Conservation (phyloP, 2,113 vertebrate genomes). For the Oryctolagus cuniculus region mOryCun1.1 NC_091442.1:95070001-95070500, state of each 20-base stretch:
- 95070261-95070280: neutral
- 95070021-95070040: neutral
- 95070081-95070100: neutral
- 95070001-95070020: constrained; percentile 3
- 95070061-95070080: constrained; percentile 15
- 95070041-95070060: neutral
- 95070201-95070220: neutral
- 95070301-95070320: neutral
- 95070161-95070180: neutral
- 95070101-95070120: constrained; percentile 7
- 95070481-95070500: neutral
- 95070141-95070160: constrained; percentile 8
- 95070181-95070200: neutral
- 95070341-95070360: constrained; percentile 33
- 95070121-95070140: neutral
- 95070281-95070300: constrained; percentile 12
- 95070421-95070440: neutral
- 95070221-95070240: neutral
- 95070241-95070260: neutral
- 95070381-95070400: neutral
- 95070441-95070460: constrained; percentile 32
- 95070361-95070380: constrained; percentile 17
- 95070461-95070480: constrained; percentile 46
- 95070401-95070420: constrained; percentile 57
- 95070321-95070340: constrained; percentile 15